Evolutionary conservation across 2,113 vertebrate genomes (phyloP).

Genomic region (Plotosus lineatus): DNA sequence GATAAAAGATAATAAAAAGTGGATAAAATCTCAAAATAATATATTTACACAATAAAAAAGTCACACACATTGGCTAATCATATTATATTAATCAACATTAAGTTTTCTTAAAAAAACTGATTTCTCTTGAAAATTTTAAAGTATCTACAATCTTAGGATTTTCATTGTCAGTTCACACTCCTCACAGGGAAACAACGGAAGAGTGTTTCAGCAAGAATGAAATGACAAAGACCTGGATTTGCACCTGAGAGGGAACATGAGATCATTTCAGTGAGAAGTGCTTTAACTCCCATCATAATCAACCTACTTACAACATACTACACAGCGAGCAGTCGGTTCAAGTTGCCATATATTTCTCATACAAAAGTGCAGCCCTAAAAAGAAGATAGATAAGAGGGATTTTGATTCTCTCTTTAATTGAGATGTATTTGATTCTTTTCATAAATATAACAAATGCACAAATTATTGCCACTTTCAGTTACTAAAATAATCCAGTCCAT

Average conservation of each 20-base stretch:
- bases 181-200: constrained; percentile 10
- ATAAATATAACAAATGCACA: constrained; percentile 54
- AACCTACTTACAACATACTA: constrained; percentile 18
- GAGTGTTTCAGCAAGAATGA: constrained; percentile 33
- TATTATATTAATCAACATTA: constrained; percentile 17
- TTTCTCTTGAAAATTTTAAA: background rate
- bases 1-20: constrained; percentile 47
- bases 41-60: constrained; percentile 65
- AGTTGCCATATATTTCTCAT: constrained; percentile 25
- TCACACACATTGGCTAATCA: constrained; percentile 40
- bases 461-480: constrained; percentile 54
- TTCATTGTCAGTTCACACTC: constrained; percentile 52
- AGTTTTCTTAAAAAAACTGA: background rate
- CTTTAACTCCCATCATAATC: constrained; percentile 25
- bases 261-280: constrained; percentile 35
- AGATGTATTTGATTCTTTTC: constrained; percentile 17
- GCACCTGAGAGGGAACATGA: constrained; percentile 47
- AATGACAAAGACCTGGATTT: constrained; percentile 57
- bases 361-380: constrained; percentile 52
- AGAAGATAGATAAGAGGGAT: constrained; percentile 39
- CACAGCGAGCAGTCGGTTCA: constrained; percentile 24
- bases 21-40: constrained; percentile 53
- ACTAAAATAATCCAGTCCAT: constrained; percentile 34
- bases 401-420: constrained; percentile 40
- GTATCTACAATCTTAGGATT: constrained; percentile 55